These are phyloP conservation scores for Enteromius viviparus DNA, from an alignment of 2,797 vertebrate species.

Conservation along the genomic window DNA sequence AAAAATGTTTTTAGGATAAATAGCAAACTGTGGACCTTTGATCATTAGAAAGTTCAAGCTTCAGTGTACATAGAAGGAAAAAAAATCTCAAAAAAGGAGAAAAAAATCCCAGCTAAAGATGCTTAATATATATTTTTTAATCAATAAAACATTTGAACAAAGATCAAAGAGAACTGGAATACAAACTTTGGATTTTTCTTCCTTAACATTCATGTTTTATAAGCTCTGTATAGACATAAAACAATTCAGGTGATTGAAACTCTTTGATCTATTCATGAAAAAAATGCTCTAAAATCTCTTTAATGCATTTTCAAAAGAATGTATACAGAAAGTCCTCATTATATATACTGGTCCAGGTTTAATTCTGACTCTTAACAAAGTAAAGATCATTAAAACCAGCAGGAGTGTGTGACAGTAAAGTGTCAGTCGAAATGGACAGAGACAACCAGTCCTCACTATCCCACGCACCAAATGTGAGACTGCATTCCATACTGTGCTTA, in stretches of 20 bases:
- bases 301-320: not conserved
- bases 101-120: not conserved
- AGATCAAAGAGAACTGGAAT: slow-evolving; percentile 20
- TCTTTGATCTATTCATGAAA: not conserved
- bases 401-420: slow-evolving; percentile 22
- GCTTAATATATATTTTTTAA: slow-evolving; percentile 14
- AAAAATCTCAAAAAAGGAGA: not conserved
- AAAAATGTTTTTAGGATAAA: slow-evolving; percentile 28
- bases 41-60: slow-evolving; percentile 12
- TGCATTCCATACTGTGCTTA: slow-evolving; percentile 1
- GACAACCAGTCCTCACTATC: slow-evolving; percentile 23
- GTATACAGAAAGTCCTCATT: not conserved
- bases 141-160: slow-evolving; percentile 24
- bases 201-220: slow-evolving; percentile 1
- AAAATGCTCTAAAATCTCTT: not conserved
- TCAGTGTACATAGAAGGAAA: slow-evolving; percentile 6
- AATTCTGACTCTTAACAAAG: not conserved
- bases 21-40: slow-evolving; percentile 7
- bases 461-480: slow-evolving; percentile 51
- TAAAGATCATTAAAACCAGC: slow-evolving; percentile 24
- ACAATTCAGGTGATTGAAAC: not conserved
- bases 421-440: slow-evolving; percentile 32
- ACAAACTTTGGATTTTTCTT: slow-evolving; percentile 11
- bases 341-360: not conserved
- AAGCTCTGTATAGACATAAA: not conserved